Base-by-base conservation (phyloP, 2,797 vertebrate genomes). In the Nyctalus aviator region DNA sequence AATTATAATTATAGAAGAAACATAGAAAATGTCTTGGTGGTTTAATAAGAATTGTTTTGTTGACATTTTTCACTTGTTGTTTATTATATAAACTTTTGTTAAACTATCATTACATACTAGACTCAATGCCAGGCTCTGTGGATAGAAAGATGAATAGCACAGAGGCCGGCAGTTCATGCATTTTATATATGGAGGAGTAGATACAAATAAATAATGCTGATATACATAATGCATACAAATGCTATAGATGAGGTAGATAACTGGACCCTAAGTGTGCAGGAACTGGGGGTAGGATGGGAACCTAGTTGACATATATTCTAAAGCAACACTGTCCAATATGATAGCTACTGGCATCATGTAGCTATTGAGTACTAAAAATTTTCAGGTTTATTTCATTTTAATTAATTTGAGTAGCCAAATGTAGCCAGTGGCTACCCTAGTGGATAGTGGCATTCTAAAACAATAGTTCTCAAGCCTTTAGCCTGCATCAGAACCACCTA, bases 1-100 rank as follows among this genome's bases (percentile, higher is more conserved):
- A n/a, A 30, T 59, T 85, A 79, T 64, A 93, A 75, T 48, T 66
- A 41, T 2, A 30, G 25, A 66, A 91, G 32, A 88, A 91, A 77
- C 14, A 32, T 20, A 41, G 30, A 37, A 57, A 91, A 41, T 13
- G 35, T 73, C 20, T 77, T 17, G 9, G 73, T 17, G n/a, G 25
- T 83, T 72, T 69, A 12, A 50, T 44, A 69, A 86, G n/a, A 76
- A 79, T 35, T 35, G 3, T 68, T 95, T 27, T 62, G 23, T 86
- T 50, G 44, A 44, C 68, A 46, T 71, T 72, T 55, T 75, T 89
- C 20, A 84, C 15, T 50, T 79, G 13, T 59, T 88, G 44, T 35
- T 77, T 88, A 32, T 62, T 50, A 15, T 12, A 27, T 66, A 88
- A 10, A 41, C 7, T 23, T 77, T 88, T 53, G 44, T 48, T 82